These are phyloP conservation scores for Mugil cephalus DNA, from an alignment of 2,113 vertebrate species.

Conservation along the genomic window DNA sequence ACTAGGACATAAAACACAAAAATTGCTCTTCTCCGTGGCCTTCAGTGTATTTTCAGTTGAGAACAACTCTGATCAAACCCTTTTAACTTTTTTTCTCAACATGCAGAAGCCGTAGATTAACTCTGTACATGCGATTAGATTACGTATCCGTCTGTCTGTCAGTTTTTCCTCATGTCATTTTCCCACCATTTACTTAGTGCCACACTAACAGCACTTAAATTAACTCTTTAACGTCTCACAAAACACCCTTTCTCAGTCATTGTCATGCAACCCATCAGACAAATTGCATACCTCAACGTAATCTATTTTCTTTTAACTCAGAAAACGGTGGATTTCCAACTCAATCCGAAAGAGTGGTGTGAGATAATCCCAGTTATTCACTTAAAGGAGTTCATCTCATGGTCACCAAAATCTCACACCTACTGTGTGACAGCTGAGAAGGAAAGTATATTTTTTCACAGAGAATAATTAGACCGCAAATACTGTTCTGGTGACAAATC, in stretches of 20 bases:
- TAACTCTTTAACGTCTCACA: constrained; percentile 19
- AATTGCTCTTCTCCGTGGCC: not conserved
- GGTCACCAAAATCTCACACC: constrained; percentile 71
- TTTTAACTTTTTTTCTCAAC: not conserved
- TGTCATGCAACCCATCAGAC: constrained; percentile 28
- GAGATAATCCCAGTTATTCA: constrained; percentile 64
- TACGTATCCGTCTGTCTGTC: not conserved
- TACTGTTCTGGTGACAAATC: too few relatives aligned
- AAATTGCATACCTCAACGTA: constrained; percentile 56
- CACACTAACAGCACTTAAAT: not conserved
- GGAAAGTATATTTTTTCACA: not conserved
- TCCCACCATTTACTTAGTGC: constrained; percentile 38
- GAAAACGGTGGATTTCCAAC: constrained; percentile 54
- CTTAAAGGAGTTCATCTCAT: constrained; percentile 61
- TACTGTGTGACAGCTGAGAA: constrained; percentile 29
- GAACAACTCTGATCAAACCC: not conserved
- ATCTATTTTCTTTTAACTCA: constrained; percentile 47
- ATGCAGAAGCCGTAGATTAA: too few relatives aligned
- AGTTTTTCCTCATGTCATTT: constrained; percentile 8
- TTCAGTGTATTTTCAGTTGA: not conserved
- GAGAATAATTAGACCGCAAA: not conserved
- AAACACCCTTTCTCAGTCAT: constrained; percentile 11
- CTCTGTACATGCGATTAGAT: not conserved
- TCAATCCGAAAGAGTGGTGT: constrained; percentile 71
- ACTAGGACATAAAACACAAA: too few relatives aligned